These are phyloP conservation scores for Karalla daura DNA, from an alignment of 2,797 vertebrate species.

Conservation along the genomic window DNA sequence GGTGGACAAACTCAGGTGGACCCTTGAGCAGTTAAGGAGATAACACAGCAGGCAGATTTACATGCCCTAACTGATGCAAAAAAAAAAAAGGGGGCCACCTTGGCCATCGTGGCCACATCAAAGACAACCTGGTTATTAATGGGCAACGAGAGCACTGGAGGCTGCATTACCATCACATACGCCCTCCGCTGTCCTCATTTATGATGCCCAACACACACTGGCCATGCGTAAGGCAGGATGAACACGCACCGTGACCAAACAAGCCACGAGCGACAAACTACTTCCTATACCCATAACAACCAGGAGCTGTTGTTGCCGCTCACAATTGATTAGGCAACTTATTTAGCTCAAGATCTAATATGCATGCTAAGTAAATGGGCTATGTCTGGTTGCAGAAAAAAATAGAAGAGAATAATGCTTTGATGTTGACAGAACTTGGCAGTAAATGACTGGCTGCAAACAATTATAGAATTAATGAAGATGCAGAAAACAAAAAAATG, in stretches of 20 bases:
- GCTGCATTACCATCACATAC: slow-evolving; percentile 70
- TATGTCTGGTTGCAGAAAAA: slow-evolving; percentile 73
- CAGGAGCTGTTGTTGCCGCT: slow-evolving; percentile 70
- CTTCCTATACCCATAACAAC: slow-evolving; percentile 68
- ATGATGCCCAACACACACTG: slow-evolving; percentile 49
- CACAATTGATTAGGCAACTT: slow-evolving; percentile 80
- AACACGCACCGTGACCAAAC: slow-evolving; percentile 37
- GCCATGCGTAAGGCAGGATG: slow-evolving; percentile 31
- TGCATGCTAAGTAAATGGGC: slow-evolving; percentile 83
- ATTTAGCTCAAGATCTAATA: slow-evolving; percentile 82
- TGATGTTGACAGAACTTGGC: slow-evolving; percentile 85
- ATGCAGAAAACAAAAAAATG: slow-evolving; percentile 75
- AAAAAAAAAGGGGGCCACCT: slow-evolving; percentile 73
- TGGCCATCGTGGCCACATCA: slow-evolving; percentile 76
- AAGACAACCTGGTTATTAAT: slow-evolving; percentile 81
- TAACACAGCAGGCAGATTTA: slow-evolving; percentile 78
- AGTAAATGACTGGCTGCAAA: slow-evolving; percentile 78
- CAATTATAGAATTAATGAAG: slow-evolving; percentile 86
- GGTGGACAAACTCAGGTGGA: slow-evolving; percentile 70
- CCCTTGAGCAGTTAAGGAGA: slow-evolving; percentile 80
- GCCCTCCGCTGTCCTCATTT: slow-evolving; percentile 54
- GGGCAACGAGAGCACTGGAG: slow-evolving; percentile 67
- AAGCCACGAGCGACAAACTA: slow-evolving; percentile 52
- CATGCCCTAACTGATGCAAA: slow-evolving; percentile 75
- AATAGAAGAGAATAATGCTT: slow-evolving; percentile 77